These are phyloP conservation scores for Lasius platythorax DNA, from an alignment of 2,888 invertebrate species.

Conservation along the genomic window DNA sequence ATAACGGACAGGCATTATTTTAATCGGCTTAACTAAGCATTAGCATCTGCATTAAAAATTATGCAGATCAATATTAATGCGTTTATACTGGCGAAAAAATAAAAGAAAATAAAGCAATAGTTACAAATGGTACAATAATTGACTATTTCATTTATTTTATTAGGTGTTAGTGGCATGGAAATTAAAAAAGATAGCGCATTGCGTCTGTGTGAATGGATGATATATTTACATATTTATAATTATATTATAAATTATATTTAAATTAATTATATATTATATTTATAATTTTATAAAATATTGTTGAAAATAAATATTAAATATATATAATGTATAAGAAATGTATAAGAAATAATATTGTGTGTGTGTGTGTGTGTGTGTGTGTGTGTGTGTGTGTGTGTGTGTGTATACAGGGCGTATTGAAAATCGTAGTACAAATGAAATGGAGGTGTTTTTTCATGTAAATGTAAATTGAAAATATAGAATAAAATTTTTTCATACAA, in stretches of 20 bases:
- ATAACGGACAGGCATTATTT: slow-evolving; percentile 64
- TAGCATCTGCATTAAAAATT: slow-evolving; percentile 7
- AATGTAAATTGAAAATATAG: background rate
- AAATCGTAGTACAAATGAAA: background rate
- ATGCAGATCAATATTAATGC: slow-evolving; percentile 10
- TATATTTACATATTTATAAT: background rate
- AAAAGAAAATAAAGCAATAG: background rate
- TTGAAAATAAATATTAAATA: background rate
- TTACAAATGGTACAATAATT: background rate
- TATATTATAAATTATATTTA: background rate
- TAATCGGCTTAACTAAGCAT: slow-evolving; percentile 21
- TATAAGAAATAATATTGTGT: background rate
- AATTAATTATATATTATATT: background rate
- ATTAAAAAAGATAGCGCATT: background rate
- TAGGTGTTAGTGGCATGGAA: background rate
- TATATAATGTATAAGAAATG: background rate
- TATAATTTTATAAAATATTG: slow-evolving; percentile 2
- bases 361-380: background rate
- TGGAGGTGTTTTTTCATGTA: background rate
- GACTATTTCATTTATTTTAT: slow-evolving; percentile 15
- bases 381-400: no score
- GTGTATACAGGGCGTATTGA: background rate
- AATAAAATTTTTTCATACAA: background rate
- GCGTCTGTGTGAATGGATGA: background rate
- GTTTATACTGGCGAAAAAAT: background rate